Conservation (phyloP, 2,888 invertebrate genomes). For the Alcis repandata region DNA sequence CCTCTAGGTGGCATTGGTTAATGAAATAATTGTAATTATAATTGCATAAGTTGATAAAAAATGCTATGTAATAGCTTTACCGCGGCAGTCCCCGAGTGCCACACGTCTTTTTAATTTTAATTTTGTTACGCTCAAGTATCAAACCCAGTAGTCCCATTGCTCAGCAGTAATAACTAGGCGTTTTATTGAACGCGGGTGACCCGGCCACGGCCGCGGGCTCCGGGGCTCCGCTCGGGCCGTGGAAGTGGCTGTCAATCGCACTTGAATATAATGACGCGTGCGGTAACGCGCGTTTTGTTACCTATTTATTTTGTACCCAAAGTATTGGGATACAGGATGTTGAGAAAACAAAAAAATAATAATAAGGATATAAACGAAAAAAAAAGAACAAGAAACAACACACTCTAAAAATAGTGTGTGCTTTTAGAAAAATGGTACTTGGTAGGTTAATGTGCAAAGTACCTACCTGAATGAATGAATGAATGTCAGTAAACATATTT, state of each 20-base stretch:
- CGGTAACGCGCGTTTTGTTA: conserved; percentile 82
- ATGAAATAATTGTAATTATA: no score
- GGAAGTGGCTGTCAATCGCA: conserved; percentile 85
- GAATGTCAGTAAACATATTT: no score
- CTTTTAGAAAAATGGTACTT: no score
- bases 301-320: conserved; percentile 70
- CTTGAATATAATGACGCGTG: conserved; percentile 84
- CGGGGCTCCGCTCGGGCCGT: conserved; percentile 50
- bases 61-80: no score
- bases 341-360: background rate
- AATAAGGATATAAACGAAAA: no score
- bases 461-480: no score
- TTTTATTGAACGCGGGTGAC: conserved; percentile 74
- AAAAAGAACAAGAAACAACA: no score
- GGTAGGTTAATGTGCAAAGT: no score
- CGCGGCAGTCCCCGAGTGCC: no score
- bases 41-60: no score
- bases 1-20: no score
- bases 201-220: conserved; percentile 48
- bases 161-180: conserved; percentile 81
- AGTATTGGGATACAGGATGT: conserved; percentile 38
- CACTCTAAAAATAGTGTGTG: no score
- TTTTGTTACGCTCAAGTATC: conserved; percentile 53
- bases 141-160: conserved; percentile 56
- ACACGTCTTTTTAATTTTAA: background rate